Base-by-base conservation (phyloP, 1,140 invertebrate species). In the Drosophila seguyi region DNA sequence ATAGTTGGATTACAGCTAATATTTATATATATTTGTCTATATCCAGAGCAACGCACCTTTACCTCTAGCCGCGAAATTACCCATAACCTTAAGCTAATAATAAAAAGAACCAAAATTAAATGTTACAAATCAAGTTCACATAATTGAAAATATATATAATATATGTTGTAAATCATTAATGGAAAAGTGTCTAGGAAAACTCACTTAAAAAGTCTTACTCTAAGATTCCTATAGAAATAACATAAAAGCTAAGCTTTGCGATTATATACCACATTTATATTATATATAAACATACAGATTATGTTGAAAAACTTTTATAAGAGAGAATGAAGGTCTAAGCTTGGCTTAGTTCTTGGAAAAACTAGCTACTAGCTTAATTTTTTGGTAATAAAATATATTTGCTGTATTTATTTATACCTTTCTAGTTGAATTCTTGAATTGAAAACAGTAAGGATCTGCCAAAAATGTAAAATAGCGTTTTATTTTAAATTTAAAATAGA, bases 21-120 rank as follows among this genome's bases (percentile, higher is more conserved):
- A 29, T 66, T 68, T 31, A 39, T 47, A 25, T 25, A 27, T 68
- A 61, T 31, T 58, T 34, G 25, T 66, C 75, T 84, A 71, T 72
- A 34, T 50, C 63, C 80, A 71, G 44, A 67, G 4, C 22, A 47
- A 90, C 85, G 85, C 86, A 90, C 86, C 86, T 90, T 90, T 79
- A 90, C 85, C 85, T 85, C 85, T 81, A 90, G 85, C 72, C 81
- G 81, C 66, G 85, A 90, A 60, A 90, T 75, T 85, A 90, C 86
- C 85, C 85, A 90, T 44, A 90, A 90, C 86, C 86, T 90, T 90
- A 90, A 71, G 85, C 85, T 90, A 90, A 90, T 90, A 62, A 53
- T 36, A 53, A 53, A 81, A 79, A 79, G 73, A 81, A 74, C 63
- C 66, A 76, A 72, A 79, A 78, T 53, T 69, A 78, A 56, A 42